Evolutionary conservation across 2,113 vertebrate genomes (phyloP).

Genomic region (Toxostoma redivivum): DNA sequence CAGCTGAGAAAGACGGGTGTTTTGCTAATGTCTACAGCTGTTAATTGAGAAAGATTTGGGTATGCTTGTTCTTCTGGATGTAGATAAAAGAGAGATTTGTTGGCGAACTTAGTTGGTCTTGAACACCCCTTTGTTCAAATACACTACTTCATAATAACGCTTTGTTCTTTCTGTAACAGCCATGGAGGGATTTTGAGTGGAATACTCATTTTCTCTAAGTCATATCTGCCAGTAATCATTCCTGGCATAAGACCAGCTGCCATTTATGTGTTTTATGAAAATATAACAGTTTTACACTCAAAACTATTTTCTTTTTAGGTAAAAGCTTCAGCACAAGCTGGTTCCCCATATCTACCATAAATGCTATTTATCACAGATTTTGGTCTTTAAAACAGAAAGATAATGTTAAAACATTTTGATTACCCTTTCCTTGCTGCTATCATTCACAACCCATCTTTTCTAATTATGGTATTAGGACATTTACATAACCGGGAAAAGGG

Average conservation of each 20-base stretch:
- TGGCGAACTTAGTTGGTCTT: slow-evolving; percentile 64
- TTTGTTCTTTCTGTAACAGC: slow-evolving; percentile 75
- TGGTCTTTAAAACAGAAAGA: slow-evolving; percentile 73
- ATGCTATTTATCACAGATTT: slow-evolving; percentile 67
- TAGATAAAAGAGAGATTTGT: slow-evolving; percentile 67
- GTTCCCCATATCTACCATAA: slow-evolving; percentile 54
- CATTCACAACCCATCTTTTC: slow-evolving; percentile 76
- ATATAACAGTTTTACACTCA: slow-evolving; percentile 65
- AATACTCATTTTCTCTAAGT: slow-evolving; percentile 75
- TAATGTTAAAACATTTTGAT: slow-evolving; percentile 75
- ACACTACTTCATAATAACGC: slow-evolving; percentile 67
- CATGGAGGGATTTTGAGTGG: slow-evolving; percentile 67
- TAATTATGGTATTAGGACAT: slow-evolving; percentile 79
- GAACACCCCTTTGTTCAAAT: slow-evolving; percentile 70
- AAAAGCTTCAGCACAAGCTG: slow-evolving; percentile 64
- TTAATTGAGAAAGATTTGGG: slow-evolving; percentile 69
- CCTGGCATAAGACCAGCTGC: slow-evolving; percentile 73
- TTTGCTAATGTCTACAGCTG: slow-evolving; percentile 66
- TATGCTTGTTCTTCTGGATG: slow-evolving; percentile 61
- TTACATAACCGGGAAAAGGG: slow-evolving; percentile 77
- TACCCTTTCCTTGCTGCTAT: slow-evolving; percentile 70
- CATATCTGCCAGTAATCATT: slow-evolving; percentile 78
- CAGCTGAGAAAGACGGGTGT: slow-evolving; percentile 22
- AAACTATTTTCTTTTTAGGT: slow-evolving; percentile 67
- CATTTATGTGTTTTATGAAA: slow-evolving; percentile 80